phyloP scores from a whole-genome alignment of 2,113 vertebrate species.

The Chaenogobius annularis region DNA sequence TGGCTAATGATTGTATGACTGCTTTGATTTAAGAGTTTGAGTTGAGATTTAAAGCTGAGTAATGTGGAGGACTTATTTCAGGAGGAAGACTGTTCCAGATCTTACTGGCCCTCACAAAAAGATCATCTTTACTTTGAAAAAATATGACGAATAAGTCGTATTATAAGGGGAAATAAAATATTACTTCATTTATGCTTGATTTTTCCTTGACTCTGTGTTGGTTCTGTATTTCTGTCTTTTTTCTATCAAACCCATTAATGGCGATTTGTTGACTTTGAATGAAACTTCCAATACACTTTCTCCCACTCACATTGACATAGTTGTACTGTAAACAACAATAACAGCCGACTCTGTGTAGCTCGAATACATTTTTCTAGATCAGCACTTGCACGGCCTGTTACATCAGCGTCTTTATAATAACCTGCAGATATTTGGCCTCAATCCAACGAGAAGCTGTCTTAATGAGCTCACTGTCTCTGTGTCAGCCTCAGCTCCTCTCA shows the following conservation, averaged over 20 bases:
- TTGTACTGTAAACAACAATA: slow-evolving; percentile 30
- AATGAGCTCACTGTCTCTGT: slow-evolving; percentile 73
- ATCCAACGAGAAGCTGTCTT: slow-evolving; percentile 67
- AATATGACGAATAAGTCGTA: too few species aligned
- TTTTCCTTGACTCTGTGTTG: too few species aligned
- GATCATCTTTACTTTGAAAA: too few species aligned
- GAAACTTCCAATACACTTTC: neutral
- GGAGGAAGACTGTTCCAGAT: too few species aligned
- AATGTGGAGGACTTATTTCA: too few species aligned
- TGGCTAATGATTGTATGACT: too few species aligned
- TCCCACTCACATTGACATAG: slow-evolving; percentile 1
- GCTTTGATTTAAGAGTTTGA: too few species aligned
- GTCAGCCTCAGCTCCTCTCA: slow-evolving; percentile 60
- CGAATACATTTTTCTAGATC: slow-evolving; percentile 51
- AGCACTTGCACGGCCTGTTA: slow-evolving; percentile 55
- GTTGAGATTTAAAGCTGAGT: too few species aligned
- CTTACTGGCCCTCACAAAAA: too few species aligned
- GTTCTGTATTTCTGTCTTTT: too few species aligned
- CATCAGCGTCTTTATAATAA: slow-evolving; percentile 66
- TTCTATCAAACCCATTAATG: neutral
- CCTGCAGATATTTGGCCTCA: slow-evolving; percentile 69
- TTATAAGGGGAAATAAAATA: too few species aligned
- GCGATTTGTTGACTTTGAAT: neutral
- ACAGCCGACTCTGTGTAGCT: slow-evolving; percentile 17
- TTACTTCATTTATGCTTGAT: too few species aligned